Percentiles rank a stretch among this genome's conserved stretches.
phyloP scores from a whole-genome alignment of 1,140 invertebrate genomes.

The Hylyphantes graminicola region DNA sequence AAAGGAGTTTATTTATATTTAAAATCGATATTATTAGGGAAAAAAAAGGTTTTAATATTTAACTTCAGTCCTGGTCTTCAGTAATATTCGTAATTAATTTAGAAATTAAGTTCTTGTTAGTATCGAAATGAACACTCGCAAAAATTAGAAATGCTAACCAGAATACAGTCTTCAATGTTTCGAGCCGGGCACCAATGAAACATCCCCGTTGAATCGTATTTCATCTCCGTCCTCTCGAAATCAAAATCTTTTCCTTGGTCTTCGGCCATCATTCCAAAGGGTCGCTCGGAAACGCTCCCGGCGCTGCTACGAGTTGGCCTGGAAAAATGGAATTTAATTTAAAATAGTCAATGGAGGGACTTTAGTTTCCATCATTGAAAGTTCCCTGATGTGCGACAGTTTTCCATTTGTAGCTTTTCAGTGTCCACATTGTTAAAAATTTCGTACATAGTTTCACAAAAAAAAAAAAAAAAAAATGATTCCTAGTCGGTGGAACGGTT shows the following conservation, averaged over 20 bases:
- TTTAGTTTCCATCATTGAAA: no score
- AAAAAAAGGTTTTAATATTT: no score
- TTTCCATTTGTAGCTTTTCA: no score
- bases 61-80: not conserved
- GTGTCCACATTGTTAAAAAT: no score
- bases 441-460: no score
- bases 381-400: no score
- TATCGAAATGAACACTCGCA: not conserved
- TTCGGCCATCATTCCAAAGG: slow-evolving; percentile 86
- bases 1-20: no score
- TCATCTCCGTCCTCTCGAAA: slow-evolving; percentile 99
- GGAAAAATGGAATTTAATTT: slow-evolving; percentile 28
- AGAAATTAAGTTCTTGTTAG: not conserved
- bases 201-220: slow-evolving; percentile 99
- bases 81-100: not conserved
- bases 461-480: no score
- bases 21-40: no score
- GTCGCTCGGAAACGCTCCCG: slow-evolving; percentile 68
- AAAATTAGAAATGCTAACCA: slow-evolving; percentile 80
- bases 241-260: slow-evolving; percentile 96
- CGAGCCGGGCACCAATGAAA: slow-evolving; percentile 99
- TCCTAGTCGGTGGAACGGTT: no score
- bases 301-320: slow-evolving; percentile 80
- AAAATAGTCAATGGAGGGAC: no score
- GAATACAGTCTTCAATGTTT: slow-evolving; percentile 95